Evolutionary conservation across 2,113 vertebrate species (phyloP).

Genomic region (Xyliphius kryptos): DNA sequence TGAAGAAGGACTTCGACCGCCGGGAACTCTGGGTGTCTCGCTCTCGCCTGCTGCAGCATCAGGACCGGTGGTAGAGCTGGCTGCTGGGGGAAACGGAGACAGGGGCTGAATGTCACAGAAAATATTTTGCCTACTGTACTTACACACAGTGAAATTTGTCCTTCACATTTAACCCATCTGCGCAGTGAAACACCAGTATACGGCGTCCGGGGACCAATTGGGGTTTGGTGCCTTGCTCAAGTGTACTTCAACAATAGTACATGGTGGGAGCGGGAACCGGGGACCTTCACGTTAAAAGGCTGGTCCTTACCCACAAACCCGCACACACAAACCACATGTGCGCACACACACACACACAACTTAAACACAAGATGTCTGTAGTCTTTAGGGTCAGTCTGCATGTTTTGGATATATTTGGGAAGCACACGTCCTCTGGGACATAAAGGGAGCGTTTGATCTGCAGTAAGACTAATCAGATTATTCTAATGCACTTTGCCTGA

Average conservation of each 20-base stretch:
- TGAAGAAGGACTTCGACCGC: conserved; percentile 72
- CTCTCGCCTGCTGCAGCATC: conserved; percentile 70
- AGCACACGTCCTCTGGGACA: conserved; percentile 7
- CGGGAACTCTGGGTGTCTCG: conserved; percentile 56
- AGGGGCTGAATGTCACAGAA: background rate
- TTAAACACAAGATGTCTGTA: background rate
- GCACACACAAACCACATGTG: background rate
- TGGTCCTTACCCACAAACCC: background rate
- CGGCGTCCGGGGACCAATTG: too few relatives aligned
- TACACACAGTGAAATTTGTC: too few relatives aligned
- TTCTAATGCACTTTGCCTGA: conserved; percentile 25
- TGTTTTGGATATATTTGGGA: background rate
- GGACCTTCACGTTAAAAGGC: background rate
- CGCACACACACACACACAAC: background rate
- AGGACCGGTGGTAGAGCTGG: conserved; percentile 83
- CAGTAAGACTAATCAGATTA: conserved; percentile 37
- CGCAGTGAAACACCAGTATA: too few relatives aligned
- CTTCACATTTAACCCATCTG: too few relatives aligned
- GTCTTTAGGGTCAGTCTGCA: background rate
- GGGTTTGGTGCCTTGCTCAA: too few relatives aligned
- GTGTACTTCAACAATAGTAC: too few relatives aligned
- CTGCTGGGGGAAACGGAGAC: conserved; percentile 54
- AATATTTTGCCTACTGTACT: too few relatives aligned
- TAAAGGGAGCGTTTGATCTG: conserved; percentile 24
- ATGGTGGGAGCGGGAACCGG: background rate